These are phyloP conservation scores for Eudorcas thomsonii DNA, from an alignment of 2,113 vertebrate genomes.

Conservation along the genomic window DNA sequence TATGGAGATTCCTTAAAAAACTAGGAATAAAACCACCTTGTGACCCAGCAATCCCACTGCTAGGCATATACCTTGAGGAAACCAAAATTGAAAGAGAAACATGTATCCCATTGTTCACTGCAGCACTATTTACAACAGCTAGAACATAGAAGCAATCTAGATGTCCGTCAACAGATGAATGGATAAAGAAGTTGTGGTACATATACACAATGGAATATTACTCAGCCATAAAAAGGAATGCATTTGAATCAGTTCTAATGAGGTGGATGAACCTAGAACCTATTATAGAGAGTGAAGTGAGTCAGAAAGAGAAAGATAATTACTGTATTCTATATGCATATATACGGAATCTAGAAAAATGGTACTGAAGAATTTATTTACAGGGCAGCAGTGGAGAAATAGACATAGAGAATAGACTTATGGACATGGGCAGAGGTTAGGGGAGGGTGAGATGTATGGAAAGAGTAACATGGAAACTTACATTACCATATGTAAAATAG, in stretches of 20 bases:
- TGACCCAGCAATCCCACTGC: neutral
- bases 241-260: neutral
- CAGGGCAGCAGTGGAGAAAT: neutral
- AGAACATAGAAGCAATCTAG: neutral
- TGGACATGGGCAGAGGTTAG: neutral
- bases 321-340: neutral
- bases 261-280: neutral
- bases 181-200: neutral
- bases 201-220: neutral
- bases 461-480: neutral
- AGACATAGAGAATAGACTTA: neutral
- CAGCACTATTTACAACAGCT: neutral
- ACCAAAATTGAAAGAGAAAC: neutral
- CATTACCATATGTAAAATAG: neutral
- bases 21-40: neutral
- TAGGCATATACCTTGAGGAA: neutral
- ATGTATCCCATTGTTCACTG: neutral
- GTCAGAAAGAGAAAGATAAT: neutral
- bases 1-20: neutral
- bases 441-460: neutral
- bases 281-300: neutral
- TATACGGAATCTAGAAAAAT: neutral
- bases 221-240: neutral
- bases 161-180: neutral
- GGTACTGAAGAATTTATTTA: neutral